Evolutionary conservation across 1,140 invertebrate species (phyloP).

Genomic region (Leucophenga varia): DNA sequence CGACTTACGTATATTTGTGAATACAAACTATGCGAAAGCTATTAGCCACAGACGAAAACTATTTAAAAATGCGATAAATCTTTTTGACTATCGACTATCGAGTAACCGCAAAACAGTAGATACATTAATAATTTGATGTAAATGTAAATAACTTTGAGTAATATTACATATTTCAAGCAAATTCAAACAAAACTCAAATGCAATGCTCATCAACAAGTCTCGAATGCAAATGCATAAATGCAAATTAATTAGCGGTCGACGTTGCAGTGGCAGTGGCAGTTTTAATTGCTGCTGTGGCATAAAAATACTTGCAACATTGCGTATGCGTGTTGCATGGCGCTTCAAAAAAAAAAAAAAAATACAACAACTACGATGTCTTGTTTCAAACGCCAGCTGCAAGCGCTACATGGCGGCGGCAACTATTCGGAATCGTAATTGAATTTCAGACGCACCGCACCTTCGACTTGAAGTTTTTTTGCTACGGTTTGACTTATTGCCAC

Average conservation of each 20-base stretch:
- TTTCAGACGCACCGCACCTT: slow-evolving; percentile 31
- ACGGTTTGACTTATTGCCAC: slow-evolving; percentile 36
- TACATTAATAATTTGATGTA: too few species aligned
- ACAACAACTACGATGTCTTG: too few species aligned
- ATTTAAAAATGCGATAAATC: slow-evolving; percentile 45
- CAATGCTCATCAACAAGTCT: slow-evolving; percentile 13
- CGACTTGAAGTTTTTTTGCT: too few species aligned
- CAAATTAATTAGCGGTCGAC: slow-evolving; percentile 46
- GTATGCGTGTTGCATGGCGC: slow-evolving; percentile 48
- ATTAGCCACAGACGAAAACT: slow-evolving; percentile 15
- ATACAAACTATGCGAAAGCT: too few species aligned
- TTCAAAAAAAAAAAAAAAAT: too few species aligned
- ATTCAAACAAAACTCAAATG: too few species aligned
- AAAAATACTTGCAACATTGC: slow-evolving; percentile 42
- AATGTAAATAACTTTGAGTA: too few species aligned
- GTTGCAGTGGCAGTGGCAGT: slow-evolving; percentile 26
- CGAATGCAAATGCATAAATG: slow-evolving; percentile 24
- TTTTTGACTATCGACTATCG: slow-evolving; percentile 11
- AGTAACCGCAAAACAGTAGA: too few species aligned
- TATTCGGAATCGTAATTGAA: slow-evolving; percentile 46
- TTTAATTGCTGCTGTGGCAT: slow-evolving; percentile 47
- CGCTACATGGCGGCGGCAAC: slow-evolving; percentile 3
- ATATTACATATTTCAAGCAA: too few species aligned
- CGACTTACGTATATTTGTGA: too few species aligned
- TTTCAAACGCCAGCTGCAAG: too few species aligned